phyloP scores from a whole-genome alignment of 1,140 invertebrate species.

The Amphibalanus amphitrite region DNA sequence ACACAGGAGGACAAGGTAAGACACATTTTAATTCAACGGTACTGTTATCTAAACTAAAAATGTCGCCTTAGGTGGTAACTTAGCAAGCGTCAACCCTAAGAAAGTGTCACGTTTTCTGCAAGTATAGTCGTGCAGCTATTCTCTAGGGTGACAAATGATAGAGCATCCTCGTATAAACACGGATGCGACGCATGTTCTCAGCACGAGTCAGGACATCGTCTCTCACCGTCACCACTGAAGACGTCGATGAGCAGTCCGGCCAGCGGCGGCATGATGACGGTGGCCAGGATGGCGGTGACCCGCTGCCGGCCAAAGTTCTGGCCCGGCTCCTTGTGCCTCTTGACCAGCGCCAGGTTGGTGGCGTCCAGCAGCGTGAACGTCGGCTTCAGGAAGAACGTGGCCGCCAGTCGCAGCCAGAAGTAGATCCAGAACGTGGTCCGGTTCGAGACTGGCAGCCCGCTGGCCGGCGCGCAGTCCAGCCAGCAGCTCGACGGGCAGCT shows the following conservation, averaged over 20 bases:
- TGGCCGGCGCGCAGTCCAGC: neutral
- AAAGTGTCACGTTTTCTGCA: no score
- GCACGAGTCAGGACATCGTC: no score
- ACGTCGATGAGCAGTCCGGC: slow-evolving; percentile 53
- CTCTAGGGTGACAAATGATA: no score
- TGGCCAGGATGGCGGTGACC: slow-evolving; percentile 56
- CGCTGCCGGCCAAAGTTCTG: slow-evolving; percentile 42
- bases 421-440: slow-evolving; percentile 40
- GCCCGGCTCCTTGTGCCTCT: slow-evolving; percentile 33
- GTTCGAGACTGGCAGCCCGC: neutral
- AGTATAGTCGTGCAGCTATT: no score
- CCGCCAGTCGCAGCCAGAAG: slow-evolving; percentile 51
- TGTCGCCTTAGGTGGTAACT: no score
- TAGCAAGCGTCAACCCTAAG: no score
- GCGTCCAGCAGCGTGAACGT: slow-evolving; percentile 59
- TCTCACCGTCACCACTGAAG: neutral
- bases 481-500: neutral
- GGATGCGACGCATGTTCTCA: no score
- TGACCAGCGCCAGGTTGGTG: slow-evolving; percentile 57
- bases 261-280: slow-evolving; percentile 60
- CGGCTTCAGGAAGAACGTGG: slow-evolving; percentile 44
- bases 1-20: no score
- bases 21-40: no score
- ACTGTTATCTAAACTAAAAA: no score
- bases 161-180: no score